Conservation (phyloP, 1,140 invertebrate species). For the Scaptodrosophila lebanonensis region DNA sequence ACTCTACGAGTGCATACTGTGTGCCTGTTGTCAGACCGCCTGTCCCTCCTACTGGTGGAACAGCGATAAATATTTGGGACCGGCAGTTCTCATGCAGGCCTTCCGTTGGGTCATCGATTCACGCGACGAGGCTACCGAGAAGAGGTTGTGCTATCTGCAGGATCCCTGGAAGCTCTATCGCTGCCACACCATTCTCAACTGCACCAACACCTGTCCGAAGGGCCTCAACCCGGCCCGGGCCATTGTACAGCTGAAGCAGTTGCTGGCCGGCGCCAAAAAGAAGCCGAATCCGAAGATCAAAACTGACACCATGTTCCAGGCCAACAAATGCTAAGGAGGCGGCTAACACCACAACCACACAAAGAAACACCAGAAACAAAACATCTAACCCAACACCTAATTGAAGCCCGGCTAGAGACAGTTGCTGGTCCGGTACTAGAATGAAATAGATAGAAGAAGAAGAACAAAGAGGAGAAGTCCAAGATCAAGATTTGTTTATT, state of each 20-base stretch:
- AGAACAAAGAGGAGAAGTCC: too few relatives aligned
- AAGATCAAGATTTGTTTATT: too few relatives aligned
- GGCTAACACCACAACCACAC: too few relatives aligned
- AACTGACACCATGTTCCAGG: conserved; percentile 75
- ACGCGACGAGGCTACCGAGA: conserved; percentile 88
- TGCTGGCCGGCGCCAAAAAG: conserved; percentile 87
- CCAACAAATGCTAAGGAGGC: conserved; percentile 3
- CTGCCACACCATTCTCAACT: conserved; percentile 98
- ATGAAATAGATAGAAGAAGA: too few relatives aligned
- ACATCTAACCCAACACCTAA: too few relatives aligned
- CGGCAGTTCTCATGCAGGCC: conserved; percentile 95
- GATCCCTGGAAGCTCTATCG: conserved; percentile 95
- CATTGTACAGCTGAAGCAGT: conserved; percentile 95
- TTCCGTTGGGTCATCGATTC: conserved; percentile 99
- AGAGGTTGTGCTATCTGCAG: conserved; percentile 88
- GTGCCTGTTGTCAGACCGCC: conserved; percentile 96
- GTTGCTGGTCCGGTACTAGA: too few relatives aligned
- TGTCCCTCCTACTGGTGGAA: conserved; percentile 99
- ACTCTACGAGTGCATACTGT: conserved; percentile 97
- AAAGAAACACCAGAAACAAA: too few relatives aligned
- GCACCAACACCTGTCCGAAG: conserved; percentile 98
- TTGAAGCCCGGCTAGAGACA: too few relatives aligned
- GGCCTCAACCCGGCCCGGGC: conserved; percentile 96
- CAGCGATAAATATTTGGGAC: conserved; percentile 95
- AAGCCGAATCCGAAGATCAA: conserved; percentile 86